Evolutionary conservation across 1,140 invertebrate genomes (phyloP), one percentile per base, ranked within the genome.

Genomic region (Sminthurides bifidus): DNA sequence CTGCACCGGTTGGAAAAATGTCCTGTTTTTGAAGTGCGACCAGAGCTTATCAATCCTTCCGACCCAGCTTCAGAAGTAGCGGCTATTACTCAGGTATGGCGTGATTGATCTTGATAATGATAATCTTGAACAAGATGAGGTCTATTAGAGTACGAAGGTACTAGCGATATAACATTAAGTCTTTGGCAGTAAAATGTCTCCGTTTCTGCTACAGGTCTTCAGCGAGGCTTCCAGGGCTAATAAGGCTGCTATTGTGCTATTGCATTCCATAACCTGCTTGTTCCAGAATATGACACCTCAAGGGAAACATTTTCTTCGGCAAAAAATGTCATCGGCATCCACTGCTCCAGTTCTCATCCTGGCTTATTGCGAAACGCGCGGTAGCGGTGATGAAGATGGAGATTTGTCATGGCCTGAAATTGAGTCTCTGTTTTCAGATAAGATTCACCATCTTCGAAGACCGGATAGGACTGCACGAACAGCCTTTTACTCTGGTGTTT

Each of bases 1-100:
- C 72, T 93, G 15, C 82, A 87, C 68, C 74, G 76, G 41, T 76
- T 92, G 70, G 90, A 93, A 71, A 82, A 84, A 65, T 76, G 90
- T 53, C 80, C 86, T 31, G 80, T 88, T 4, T 81, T 85, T 68
- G 79, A 81, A 15, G 69, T 92, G 43, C 84, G 87, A 70, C 72
- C 89, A 27, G 44, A 58, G 31, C 26, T 29, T 66, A 73, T 17
- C 56, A 5, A 23, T 10, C 3, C 44, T 5, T 5, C 27, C 12
- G 55, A 52, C 8, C 4, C 19, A 3, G 17, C 5, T 29, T 8
- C 29, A 29, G 52, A 54, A 5, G 12, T 5, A 21, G 17, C 3
- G 14, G 30, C 50, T n/a, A 35, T 52, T 38, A 23, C 35, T 30
- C 50, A 40, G n/a, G 50, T 52, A 45, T 26, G 6, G 3, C 14